phyloP scores from a whole-genome alignment of 1,140 invertebrate species.

The Drosophila serrata region DNA sequence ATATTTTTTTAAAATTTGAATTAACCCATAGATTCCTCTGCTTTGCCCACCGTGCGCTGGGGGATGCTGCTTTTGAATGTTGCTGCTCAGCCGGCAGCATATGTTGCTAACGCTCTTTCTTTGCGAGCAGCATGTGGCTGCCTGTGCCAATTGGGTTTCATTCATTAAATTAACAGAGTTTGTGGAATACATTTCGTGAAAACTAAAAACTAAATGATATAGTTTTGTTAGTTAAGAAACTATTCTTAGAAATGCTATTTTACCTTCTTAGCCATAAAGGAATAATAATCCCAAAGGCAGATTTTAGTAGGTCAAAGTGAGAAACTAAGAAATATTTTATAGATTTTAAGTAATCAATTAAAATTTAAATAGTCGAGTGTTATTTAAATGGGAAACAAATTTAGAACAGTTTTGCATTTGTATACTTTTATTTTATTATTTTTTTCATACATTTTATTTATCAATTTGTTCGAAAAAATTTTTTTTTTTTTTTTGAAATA shows the following conservation, averaged over 20 bases:
- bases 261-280: not conserved
- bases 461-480: not conserved
- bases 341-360: not conserved
- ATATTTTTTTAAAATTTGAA: too few species aligned
- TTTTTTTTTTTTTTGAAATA: not conserved
- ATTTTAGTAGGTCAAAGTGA: not conserved
- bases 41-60: not conserved
- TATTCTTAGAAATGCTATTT: not conserved
- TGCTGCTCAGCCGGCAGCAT: not conserved
- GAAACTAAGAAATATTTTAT: not conserved
- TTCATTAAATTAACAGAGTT: not conserved
- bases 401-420: not conserved
- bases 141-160: not conserved
- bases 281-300: not conserved
- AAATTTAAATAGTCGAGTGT: not conserved
- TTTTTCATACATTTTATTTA: not conserved
- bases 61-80: slow-evolving; percentile 1
- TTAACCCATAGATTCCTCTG: too few species aligned
- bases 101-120: slow-evolving; percentile 10
- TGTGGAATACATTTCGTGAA: not conserved
- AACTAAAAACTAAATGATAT: not conserved
- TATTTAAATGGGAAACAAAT: not conserved
- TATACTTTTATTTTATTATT: not conserved
- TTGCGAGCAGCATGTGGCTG: not conserved
- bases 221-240: too few species aligned